Evolutionary conservation across 2,113 vertebrate species (phyloP), one percentile per base, ranked within the genome.

Genomic region (Cepphus grylle): DNA sequence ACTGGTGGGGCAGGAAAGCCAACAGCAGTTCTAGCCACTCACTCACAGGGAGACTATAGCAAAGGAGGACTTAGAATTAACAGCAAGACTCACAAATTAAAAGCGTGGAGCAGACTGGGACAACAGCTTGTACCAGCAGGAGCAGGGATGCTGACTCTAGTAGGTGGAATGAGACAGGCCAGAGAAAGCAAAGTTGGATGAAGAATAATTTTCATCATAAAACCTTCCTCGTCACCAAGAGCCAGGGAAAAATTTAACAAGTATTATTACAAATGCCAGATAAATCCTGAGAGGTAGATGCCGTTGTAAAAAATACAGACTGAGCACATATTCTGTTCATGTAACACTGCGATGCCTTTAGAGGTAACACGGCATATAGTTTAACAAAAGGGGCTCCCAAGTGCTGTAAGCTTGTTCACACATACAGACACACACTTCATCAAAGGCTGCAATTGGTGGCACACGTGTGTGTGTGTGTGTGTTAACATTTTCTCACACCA

Each of bases 91-190:
- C 47, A 65, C 56, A 92, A 36, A 92, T 61, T 56, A 80, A 42
- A 78, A 53, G 43, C 34, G 63, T 82, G 86, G 43, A 97, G 89
- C 96, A 96, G 89, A 82, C 78, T 86, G 84, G 78, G 47, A 83
- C 58, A 93, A 94, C 96, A 97, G 95, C 94, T 96, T 97, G 94
- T 56, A 80, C 30, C 95, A 96, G 95, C 94, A 96, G 94, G 92
- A 79, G 71, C 42, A 81, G 34, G 38, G 36, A 79, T 42, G 52
- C 8, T 90, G 87, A 77, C 47, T 47, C 8, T 40, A 87, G 80
- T 40, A 79, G 40, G 43, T 76, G 12, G 36, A 94, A 73, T 22
- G 22, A 80, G 50, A 82, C 25, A 82, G 56, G 29, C 29, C 42
- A 84, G 34, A 79, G 29, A 88, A 86, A 62, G 26, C 4, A 84